phyloP scores from a whole-genome alignment of 2,888 invertebrate species.

The Euplexia lucipara region DNA sequence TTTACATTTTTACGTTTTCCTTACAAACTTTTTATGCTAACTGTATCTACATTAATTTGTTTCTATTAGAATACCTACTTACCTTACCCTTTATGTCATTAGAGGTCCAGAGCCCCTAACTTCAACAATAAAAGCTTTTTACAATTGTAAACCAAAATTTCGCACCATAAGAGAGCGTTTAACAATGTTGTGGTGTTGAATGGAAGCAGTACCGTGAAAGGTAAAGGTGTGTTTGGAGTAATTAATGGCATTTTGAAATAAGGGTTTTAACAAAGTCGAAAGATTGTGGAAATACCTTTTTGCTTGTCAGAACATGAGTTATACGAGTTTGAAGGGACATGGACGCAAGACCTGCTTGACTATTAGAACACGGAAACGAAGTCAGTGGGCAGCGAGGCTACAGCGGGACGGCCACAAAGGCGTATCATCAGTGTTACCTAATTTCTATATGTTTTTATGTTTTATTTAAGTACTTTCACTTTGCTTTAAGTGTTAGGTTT shows the following conservation, averaged over 20 bases:
- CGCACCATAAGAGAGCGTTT: not conserved
- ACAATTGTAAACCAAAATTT: constrained; percentile 12
- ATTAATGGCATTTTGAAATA: constrained; percentile 6
- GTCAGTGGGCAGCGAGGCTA: too few relatives aligned
- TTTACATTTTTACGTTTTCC: not conserved
- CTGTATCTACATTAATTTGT: constrained; percentile 18
- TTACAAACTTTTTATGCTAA: not conserved
- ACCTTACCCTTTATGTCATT: constrained; percentile 19
- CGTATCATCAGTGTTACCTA: too few relatives aligned
- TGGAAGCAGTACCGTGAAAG: not conserved
- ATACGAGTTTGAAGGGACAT: too few relatives aligned
- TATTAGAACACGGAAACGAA: too few relatives aligned
- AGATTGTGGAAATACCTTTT: constrained; percentile 3
- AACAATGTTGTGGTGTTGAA: constrained; percentile 8
- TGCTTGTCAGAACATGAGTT: not conserved
- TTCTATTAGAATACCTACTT: not conserved
- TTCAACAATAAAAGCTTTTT: constrained; percentile 30
- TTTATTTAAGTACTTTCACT: too few relatives aligned
- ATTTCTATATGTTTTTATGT: too few relatives aligned
- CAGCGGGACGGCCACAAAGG: too few relatives aligned
- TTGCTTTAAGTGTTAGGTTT: too few relatives aligned
- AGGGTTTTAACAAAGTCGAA: not conserved
- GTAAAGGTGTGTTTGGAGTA: not conserved
- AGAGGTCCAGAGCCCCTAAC: not conserved
- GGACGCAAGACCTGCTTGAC: too few relatives aligned